Evolutionary conservation across 2,797 vertebrate genomes (phyloP).

Genomic region (Argyrosomus regius): DNA sequence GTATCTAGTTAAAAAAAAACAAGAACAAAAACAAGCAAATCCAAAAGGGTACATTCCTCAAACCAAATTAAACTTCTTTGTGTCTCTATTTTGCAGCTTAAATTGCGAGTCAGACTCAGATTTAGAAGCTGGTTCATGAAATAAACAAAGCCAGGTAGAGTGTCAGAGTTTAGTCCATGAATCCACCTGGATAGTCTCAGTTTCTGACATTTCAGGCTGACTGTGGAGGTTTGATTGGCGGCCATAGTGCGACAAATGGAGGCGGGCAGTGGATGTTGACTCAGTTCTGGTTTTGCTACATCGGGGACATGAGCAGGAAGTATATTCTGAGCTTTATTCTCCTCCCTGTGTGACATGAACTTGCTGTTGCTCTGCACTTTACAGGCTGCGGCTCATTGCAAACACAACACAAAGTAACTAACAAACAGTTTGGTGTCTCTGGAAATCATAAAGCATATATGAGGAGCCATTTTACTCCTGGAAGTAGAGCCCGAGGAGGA

Average conservation of each 20-base stretch:
- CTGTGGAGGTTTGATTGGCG: too few relatives aligned
- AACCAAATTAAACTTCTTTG: too few relatives aligned
- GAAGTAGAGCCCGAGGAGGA: not conserved
- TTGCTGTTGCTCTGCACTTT: not conserved
- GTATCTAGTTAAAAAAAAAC: not conserved
- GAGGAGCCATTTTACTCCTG: conserved; percentile 18
- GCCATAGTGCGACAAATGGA: not conserved
- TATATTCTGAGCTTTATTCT: not conserved
- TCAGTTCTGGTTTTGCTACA: not conserved
- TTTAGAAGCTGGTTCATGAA: too few relatives aligned
- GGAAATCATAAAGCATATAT: not conserved
- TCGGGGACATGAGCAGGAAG: not conserved
- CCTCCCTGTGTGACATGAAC: not conserved
- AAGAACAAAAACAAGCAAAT: not conserved
- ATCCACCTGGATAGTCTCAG: too few relatives aligned
- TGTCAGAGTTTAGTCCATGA: too few relatives aligned
- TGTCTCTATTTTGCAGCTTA: too few relatives aligned
- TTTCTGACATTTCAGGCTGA: too few relatives aligned
- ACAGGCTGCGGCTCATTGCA: not conserved
- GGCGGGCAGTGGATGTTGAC: not conserved
- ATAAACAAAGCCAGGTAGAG: too few relatives aligned
- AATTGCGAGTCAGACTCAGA: too few relatives aligned
- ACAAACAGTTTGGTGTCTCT: not conserved
- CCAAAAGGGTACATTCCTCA: not conserved
- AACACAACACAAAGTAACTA: not conserved